phyloP scores from a whole-genome alignment of 2,888 invertebrate genomes.

The Proisotoma minuta region DNA sequence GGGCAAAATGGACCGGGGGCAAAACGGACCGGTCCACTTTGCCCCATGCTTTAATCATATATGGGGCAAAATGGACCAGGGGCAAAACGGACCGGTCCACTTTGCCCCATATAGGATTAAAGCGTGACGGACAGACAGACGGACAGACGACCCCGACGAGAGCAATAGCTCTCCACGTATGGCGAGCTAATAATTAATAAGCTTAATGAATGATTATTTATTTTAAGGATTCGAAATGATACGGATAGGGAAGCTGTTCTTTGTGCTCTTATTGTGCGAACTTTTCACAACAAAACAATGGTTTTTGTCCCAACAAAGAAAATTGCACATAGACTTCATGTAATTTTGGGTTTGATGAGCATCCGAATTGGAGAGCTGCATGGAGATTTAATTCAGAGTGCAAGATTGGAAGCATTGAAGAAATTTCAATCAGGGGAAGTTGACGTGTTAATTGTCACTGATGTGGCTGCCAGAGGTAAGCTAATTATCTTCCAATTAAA shows the following conservation, averaged over 20 bases:
- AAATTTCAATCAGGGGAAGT: slow-evolving; percentile 80
- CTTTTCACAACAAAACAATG: slow-evolving; percentile 85
- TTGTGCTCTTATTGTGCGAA: slow-evolving; percentile 74
- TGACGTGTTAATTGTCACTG: slow-evolving; percentile 87
- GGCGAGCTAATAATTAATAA: too few species aligned
- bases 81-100: too few species aligned
- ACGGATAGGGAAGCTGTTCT: slow-evolving; percentile 86
- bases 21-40: too few species aligned
- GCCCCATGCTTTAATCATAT: too few species aligned
- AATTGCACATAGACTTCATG: slow-evolving; percentile 88
- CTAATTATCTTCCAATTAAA: neutral
- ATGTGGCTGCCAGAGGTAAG: slow-evolving; percentile 82
- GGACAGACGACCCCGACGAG: too few species aligned
- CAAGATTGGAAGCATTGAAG: slow-evolving; percentile 81
- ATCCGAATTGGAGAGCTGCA: slow-evolving; percentile 76
- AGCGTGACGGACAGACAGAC: too few species aligned
- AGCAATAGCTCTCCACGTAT: too few species aligned
- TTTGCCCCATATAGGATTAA: too few species aligned
- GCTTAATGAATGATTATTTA: neutral
- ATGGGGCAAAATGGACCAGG: too few species aligned
- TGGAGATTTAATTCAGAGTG: slow-evolving; percentile 92
- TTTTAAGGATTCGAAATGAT: slow-evolving; percentile 74
- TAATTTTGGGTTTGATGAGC: slow-evolving; percentile 83
- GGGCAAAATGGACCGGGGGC: too few species aligned
- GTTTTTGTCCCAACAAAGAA: slow-evolving; percentile 95